These are phyloP conservation scores for Onychostoma macrolepis DNA, from an alignment of 2,113 vertebrate species.

Conservation along the genomic window DNA sequence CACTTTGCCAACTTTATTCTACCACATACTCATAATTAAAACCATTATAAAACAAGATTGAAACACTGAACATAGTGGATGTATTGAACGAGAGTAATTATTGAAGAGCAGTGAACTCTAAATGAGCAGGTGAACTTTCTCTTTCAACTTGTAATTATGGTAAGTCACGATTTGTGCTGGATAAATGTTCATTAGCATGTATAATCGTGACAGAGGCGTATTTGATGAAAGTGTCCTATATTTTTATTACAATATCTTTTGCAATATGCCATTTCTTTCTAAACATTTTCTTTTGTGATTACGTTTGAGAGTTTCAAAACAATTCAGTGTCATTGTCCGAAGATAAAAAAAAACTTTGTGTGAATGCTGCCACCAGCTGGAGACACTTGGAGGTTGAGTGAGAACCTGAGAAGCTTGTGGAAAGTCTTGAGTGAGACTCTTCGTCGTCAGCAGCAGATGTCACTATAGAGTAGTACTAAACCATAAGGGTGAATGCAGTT, in stretches of 20 bases:
- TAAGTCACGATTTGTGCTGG: neutral
- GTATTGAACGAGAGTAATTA: neutral
- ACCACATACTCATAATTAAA: slow-evolving; percentile 27
- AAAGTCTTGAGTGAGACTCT: neutral
- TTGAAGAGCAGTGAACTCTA: neutral
- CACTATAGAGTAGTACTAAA: neutral
- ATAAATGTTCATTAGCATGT: neutral
- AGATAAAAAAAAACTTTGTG: neutral
- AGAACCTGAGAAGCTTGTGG: neutral
- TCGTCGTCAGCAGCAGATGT: neutral
- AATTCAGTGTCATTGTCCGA: neutral
- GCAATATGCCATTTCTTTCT: neutral
- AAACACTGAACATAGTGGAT: neutral
- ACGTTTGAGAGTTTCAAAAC: neutral
- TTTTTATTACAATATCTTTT: neutral
- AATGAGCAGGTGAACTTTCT: neutral
- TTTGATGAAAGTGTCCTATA: neutral
- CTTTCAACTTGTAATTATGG: neutral
- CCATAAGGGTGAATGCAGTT: too few species aligned
- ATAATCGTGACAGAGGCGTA: neutral
- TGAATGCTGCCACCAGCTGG: slow-evolving; percentile 22
- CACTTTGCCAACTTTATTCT: slow-evolving; percentile 1
- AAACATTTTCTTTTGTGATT: neutral
- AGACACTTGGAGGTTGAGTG: neutral
- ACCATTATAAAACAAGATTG: neutral